Percentiles rank a stretch among this genome's conserved stretches.
phyloP scores from a whole-genome alignment of 1,140 invertebrate species.

The Drosophila sp. region DNA sequence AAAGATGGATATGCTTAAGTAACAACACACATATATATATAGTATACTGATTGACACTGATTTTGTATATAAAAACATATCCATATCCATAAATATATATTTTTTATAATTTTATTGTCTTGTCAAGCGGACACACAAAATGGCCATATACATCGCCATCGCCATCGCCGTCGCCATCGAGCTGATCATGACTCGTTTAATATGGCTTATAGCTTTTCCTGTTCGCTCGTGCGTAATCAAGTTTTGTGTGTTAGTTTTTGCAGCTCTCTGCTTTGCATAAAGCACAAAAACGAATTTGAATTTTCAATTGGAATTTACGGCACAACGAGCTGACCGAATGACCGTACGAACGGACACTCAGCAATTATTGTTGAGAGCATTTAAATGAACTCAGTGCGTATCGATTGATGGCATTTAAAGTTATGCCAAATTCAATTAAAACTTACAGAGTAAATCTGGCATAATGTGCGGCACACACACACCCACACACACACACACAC shows the following conservation, averaged over 20 bases:
- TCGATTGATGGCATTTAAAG: constrained; percentile 36
- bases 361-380: constrained; percentile 33
- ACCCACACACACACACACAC: not conserved
- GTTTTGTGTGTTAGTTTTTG: constrained; percentile 35
- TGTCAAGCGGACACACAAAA: constrained; percentile 36
- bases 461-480: constrained; percentile 8
- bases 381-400: constrained; percentile 29
- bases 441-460: constrained; percentile 53
- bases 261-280: constrained; percentile 53
- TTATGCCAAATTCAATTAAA: constrained; percentile 51
- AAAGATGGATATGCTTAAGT: constrained; percentile 31
- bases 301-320: constrained; percentile 32
- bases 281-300: constrained; percentile 23
- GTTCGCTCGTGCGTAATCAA: constrained; percentile 50
- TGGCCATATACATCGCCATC: not conserved
- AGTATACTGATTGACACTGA: too few relatives aligned
- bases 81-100: not conserved
- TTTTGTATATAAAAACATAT: not conserved
- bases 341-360: constrained; percentile 9
- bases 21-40: not conserved
- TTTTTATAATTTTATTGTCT: constrained; percentile 22
- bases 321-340: not conserved
- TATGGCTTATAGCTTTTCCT: constrained; percentile 41
- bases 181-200: constrained; percentile 29
- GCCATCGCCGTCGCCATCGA: too few relatives aligned